A percentile compares a stretch with the other conserved stretches of the same genome.
Evolutionary conservation across 2,113 vertebrate species (phyloP).

Genomic region (Thunnus maccoyii): DNA sequence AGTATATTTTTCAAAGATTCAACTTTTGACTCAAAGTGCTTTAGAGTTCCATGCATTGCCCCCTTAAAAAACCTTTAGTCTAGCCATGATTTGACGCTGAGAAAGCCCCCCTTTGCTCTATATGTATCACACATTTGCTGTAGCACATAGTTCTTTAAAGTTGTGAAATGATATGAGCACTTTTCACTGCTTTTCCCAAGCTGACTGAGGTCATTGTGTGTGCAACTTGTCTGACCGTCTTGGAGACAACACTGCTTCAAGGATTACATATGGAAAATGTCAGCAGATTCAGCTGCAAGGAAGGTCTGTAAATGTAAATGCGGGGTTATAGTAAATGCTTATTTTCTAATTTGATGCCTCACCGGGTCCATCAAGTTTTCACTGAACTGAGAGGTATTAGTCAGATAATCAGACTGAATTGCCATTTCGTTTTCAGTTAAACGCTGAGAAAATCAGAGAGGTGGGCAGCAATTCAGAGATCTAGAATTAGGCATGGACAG

Average conservation of each 20-base stretch:
- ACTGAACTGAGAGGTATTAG: constrained; percentile 21
- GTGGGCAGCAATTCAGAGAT: not conserved
- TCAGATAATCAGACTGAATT: constrained; percentile 39
- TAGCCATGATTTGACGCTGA: too few species aligned
- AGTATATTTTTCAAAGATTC: too few species aligned
- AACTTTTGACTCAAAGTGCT: too few species aligned
- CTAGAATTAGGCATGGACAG: not conserved
- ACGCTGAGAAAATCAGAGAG: not conserved
- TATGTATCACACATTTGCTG: too few species aligned
- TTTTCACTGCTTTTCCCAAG: too few species aligned
- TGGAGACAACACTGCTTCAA: not conserved
- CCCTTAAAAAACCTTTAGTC: too few species aligned
- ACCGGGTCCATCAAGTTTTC: constrained; percentile 40
- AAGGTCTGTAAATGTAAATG: constrained; percentile 33
- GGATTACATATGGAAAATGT: constrained; percentile 2
- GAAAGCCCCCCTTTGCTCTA: too few species aligned
- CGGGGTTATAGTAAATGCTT: constrained; percentile 44
- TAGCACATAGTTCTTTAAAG: too few species aligned
- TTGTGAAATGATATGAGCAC: too few species aligned
- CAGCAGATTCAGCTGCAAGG: not conserved
- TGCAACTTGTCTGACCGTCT: not conserved
- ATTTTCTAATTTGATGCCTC: constrained; percentile 68
- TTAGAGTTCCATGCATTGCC: too few species aligned
- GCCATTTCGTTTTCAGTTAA: constrained; percentile 34
- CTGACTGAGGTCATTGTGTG: too few species aligned